These are phyloP conservation scores for Botia almorhae DNA, from an alignment of 2,797 vertebrate species.

Conservation along the genomic window DNA sequence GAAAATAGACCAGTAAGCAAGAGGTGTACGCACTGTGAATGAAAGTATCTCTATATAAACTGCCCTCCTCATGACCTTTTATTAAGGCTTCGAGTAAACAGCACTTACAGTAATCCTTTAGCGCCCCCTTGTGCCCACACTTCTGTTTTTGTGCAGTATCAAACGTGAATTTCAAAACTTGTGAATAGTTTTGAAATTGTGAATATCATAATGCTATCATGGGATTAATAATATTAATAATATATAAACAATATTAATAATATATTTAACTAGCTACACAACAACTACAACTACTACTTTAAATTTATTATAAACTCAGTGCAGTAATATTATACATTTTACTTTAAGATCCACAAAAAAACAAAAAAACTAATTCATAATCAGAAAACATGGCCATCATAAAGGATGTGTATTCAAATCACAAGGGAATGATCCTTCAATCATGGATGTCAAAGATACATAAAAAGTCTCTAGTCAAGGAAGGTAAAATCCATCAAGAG, in stretches of 20 bases:
- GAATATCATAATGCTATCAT: no score
- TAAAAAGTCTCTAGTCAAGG: background rate
- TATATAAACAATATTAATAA: no score
- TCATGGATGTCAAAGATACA: background rate
- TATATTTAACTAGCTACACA: no score
- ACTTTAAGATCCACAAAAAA: no score
- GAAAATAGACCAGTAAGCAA: background rate
- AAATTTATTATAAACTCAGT: no score
- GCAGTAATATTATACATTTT: no score
- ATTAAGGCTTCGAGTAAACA: constrained; percentile 5
- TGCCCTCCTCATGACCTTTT: constrained; percentile 29
- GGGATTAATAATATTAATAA: no score
- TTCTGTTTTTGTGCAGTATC: background rate
- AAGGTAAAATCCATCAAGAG: background rate
- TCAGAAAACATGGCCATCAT: no score
- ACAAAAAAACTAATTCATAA: no score
- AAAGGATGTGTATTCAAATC: background rate
- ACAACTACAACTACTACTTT: no score
- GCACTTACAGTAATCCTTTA: background rate
- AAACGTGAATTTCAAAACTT: no score
- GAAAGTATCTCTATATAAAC: background rate
- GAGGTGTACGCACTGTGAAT: background rate
- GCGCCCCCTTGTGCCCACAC: background rate
- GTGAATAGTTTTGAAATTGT: no score
- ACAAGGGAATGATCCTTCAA: background rate